Conservation (phyloP, 1,140 invertebrate genomes). For the Drosophila mojavensis region DNA sequence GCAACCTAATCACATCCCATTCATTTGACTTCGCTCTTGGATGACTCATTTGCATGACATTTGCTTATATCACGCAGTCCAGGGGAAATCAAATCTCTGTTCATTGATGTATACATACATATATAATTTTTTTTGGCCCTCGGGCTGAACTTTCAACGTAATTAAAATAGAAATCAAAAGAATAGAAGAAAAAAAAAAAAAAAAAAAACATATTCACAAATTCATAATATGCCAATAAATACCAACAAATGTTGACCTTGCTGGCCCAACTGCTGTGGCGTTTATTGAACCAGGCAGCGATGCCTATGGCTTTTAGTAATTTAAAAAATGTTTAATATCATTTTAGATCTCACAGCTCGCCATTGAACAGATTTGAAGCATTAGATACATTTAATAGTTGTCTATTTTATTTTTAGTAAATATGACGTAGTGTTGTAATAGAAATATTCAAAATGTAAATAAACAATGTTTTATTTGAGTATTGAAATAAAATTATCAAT, state of each 20-base stretch:
- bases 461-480: too few relatives aligned
- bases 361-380: constrained; percentile 29
- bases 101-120: background rate
- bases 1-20: constrained; percentile 34
- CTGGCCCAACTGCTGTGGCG: constrained; percentile 44
- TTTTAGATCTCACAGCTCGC: background rate
- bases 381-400: too few relatives aligned
- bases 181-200: constrained; percentile 16
- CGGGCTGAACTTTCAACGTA: constrained; percentile 60
- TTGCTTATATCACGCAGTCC: constrained; percentile 52
- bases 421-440: too few relatives aligned
- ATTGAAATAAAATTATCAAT: too few relatives aligned
- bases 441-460: too few relatives aligned
- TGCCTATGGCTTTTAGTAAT: background rate
- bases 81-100: constrained; percentile 31
- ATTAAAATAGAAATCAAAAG: constrained; percentile 65
- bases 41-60: constrained; percentile 76
- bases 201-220: constrained; percentile 8
- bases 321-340: background rate
- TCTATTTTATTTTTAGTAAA: too few relatives aligned
- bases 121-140: too few relatives aligned
- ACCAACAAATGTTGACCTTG: constrained; percentile 63
- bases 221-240: constrained; percentile 30
- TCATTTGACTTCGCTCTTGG: constrained; percentile 19
- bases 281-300: constrained; percentile 70